Percentiles rank a stretch among this genome's conserved stretches.
Evolutionary conservation across 2,797 vertebrate species (phyloP).

Genomic region (Acanthiza pusilla): DNA sequence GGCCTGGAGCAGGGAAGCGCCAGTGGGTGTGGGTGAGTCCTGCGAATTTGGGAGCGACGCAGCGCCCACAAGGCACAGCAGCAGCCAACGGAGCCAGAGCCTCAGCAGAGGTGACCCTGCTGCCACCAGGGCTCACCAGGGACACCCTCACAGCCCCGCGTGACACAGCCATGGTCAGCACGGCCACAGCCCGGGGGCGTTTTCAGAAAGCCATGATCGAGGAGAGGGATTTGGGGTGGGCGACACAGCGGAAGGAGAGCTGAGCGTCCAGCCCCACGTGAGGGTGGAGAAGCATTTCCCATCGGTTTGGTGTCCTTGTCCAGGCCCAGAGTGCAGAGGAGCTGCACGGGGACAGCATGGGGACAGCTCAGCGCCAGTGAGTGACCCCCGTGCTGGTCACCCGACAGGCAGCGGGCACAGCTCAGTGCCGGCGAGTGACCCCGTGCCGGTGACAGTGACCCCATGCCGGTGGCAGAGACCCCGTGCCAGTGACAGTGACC

Average conservation of each 20-base stretch:
- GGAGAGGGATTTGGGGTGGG: rapidly evolving
- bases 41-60: background rate
- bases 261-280: rapidly evolving
- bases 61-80: background rate
- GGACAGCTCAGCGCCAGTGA: too few relatives aligned
- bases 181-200: too few relatives aligned
- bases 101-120: rapidly evolving
- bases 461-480: too few relatives aligned
- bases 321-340: background rate
- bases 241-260: rapidly evolving
- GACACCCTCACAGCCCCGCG: rapidly evolving
- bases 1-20: too few relatives aligned
- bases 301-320: rapidly evolving
- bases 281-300: rapidly evolving
- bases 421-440: background rate
- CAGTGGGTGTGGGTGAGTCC: background rate
- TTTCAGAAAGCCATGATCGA: rapidly evolving
- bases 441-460: background rate
- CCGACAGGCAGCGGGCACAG: too few relatives aligned
- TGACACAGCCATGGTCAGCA: rapidly evolving
- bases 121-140: background rate
- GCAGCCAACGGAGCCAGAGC: background rate
- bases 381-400: too few relatives aligned
- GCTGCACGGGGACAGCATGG: background rate
- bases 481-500: too few relatives aligned